A percentile compares a stretch with the other conserved stretches of the same genome.
Conservation (phyloP, 2,888 invertebrate genomes). For the Gortyna flavago region DNA sequence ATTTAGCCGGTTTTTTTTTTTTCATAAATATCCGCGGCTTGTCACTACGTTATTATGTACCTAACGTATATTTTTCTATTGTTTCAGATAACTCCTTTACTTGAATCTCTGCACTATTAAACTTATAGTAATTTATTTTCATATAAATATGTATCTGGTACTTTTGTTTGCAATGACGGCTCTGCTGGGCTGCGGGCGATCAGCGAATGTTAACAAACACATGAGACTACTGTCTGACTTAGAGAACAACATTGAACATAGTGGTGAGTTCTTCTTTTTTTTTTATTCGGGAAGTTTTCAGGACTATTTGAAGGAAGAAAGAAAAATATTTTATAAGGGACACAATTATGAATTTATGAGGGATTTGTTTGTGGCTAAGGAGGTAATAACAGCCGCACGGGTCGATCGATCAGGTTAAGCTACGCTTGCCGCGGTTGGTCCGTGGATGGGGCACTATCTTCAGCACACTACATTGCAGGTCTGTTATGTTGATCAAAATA, state of each 20-base stretch:
- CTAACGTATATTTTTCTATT: constrained; percentile 54
- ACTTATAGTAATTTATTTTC: constrained; percentile 43
- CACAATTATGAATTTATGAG: too few species aligned
- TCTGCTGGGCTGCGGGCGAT: constrained; percentile 71
- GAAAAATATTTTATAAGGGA: not conserved
- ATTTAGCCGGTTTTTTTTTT: too few species aligned
- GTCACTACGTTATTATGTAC: too few species aligned
- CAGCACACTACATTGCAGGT: too few species aligned
- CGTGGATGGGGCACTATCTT: too few species aligned
- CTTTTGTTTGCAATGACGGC: constrained; percentile 75
- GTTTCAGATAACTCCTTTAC: constrained; percentile 75
- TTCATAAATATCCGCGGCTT: too few species aligned
- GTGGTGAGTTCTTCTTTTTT: constrained; percentile 68
- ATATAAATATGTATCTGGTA: constrained; percentile 71
- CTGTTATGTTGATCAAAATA: too few species aligned
- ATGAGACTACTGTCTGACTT: constrained; percentile 77
- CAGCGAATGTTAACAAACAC: constrained; percentile 78
- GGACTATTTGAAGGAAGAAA: not conserved
- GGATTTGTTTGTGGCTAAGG: too few species aligned
- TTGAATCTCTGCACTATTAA: constrained; percentile 83
- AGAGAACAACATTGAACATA: constrained; percentile 77
- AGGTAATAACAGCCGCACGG: too few species aligned
- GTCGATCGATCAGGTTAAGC: too few species aligned
- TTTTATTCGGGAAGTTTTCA: not conserved
- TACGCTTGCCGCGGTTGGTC: too few species aligned